These are phyloP conservation scores for Falco peregrinus DNA, from an alignment of 2,797 vertebrate species.

Conservation along the genomic window DNA sequence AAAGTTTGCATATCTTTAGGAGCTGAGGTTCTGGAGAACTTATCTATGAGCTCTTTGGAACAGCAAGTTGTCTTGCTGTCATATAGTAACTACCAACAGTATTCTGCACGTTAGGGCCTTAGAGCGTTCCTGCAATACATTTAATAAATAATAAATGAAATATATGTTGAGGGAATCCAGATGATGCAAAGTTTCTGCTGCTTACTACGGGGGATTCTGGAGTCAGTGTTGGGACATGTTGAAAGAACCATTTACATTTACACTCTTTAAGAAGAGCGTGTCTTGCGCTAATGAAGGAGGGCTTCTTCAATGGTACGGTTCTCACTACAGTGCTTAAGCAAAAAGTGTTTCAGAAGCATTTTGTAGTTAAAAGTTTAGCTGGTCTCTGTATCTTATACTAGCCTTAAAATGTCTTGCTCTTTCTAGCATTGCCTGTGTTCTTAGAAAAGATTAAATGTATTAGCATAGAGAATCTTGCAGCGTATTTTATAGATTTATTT, in stretches of 20 bases:
- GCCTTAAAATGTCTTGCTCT: neutral
- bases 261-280: neutral
- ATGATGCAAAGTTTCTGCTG: neutral
- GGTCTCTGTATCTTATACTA: neutral
- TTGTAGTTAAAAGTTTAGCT: neutral
- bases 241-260: neutral
- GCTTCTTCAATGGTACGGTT: neutral
- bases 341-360: neutral
- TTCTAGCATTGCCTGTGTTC: neutral
- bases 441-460: neutral
- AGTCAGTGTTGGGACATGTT: neutral
- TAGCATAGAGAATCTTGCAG: neutral
- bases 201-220: neutral
- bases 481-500: neutral
- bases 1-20: neutral
- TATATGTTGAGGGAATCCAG: neutral
- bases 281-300: neutral
- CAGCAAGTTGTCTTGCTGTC: neutral
- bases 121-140: neutral
- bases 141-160: neutral
- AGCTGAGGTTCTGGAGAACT: neutral
- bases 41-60: neutral
- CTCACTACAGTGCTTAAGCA: neutral
- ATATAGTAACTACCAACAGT: neutral
- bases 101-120: neutral